A percentile compares a stretch with the other conserved stretches of the same genome.
Evolutionary conservation across 2,113 vertebrate species (phyloP).

Genomic region (human): GRCh38 chr2:165549501-165550000

Average conservation of each 20-base stretch:
- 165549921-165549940: background rate
- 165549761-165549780: conserved; percentile 43
- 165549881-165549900: conserved; percentile 42
- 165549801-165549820: conserved; percentile 21
- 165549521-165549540: conserved; percentile 22
- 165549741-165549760: conserved; percentile 5
- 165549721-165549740: background rate
- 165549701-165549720: background rate
- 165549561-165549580: conserved; percentile 13
- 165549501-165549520: background rate
- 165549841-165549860: conserved; percentile 39
- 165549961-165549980: background rate
- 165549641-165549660: background rate
- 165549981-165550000: conserved; percentile 25
- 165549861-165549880: conserved; percentile 59
- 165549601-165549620: conserved; percentile 52
- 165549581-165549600: conserved; percentile 22
- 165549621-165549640: conserved; percentile 1
- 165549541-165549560: background rate
- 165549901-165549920: background rate
- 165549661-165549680: background rate
- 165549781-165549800: background rate
- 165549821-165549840: conserved; percentile 24
- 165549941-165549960: conserved; percentile 8
- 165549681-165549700: background rate